Base-by-base conservation (phyloP, 1,140 invertebrate genomes). In the Chlorops oryzae region DNA sequence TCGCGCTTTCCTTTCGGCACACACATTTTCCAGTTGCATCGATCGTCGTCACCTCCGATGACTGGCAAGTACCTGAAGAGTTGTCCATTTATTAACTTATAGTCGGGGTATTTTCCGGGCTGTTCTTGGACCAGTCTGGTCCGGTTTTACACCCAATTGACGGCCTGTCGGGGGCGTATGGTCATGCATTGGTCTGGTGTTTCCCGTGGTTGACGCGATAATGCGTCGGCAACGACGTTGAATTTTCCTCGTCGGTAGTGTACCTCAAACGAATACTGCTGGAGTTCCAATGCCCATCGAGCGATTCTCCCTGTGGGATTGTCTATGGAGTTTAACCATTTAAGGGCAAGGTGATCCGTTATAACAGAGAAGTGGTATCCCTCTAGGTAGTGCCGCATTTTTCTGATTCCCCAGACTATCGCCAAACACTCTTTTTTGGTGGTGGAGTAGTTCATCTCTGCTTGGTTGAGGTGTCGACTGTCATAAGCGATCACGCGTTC, bases 341-440 rank as follows among this genome's bases (percentile, higher is more conserved):
- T 58, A 5, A 76, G 47, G 1, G 64, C 50, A 6, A 61, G 52
- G 25, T 52, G 42, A 17, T 52, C 50, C 12, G 50, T 40, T n/a
- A 49, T 34, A 4, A 49, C 46, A 0, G 21, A n/a, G 18, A 52
- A 43, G 4, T 35, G 6, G 17, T 48, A 52, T 2, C 51, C 46
- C 13, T 52, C 45, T 13, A 80, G 51, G 57, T 76, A 81, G 12
- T 64, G 63, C 50, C 70, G 35, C 53, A 77, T 78, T 32, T 76
- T 59, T 47, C 76, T 64, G 2, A 74, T 59, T 1, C 67, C 70
- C 68, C 68, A 76, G 0, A 81, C 59, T 10, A 81, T 70, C 1
- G 75, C 77, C 10, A 81, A 54, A 27, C 75, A 61, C 70, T 81
- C 78, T 51, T 74, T 73, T 63, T 76, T 73, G 7, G 63, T 74